These are phyloP conservation scores for Strix aluco DNA, from an alignment of 2,113 vertebrate genomes.

Conservation along the genomic window DNA sequence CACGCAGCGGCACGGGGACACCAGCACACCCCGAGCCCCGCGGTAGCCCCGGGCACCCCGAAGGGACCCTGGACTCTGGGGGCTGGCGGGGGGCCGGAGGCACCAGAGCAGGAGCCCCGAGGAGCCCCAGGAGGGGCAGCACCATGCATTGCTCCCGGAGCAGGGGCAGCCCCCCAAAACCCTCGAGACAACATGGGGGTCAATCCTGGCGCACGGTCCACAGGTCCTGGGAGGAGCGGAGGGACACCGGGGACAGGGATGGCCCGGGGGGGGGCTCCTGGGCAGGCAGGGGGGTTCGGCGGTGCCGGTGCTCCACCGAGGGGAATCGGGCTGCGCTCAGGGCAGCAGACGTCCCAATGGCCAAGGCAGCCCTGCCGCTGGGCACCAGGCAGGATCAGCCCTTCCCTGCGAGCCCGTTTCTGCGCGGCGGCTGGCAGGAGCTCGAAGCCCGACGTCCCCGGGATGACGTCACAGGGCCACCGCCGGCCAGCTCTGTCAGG, in stretches of 20 bases:
- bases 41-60: rapidly evolving
- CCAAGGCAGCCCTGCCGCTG: neutral
- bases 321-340: neutral
- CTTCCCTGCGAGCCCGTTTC: neutral
- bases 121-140: neutral
- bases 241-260: neutral
- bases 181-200: neutral
- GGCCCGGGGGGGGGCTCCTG: no score
- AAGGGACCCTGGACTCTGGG: neutral
- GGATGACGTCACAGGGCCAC: neutral
- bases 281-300: neutral
- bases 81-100: neutral
- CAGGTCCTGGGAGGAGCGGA: neutral
- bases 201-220: rapidly evolving
- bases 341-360: neutral
- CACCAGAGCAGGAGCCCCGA: neutral
- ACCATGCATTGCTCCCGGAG: neutral
- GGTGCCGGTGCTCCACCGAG: neutral
- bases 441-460: rapidly evolving
- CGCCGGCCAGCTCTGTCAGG: neutral
- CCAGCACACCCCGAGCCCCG: rapidly evolving
- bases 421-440: rapidly evolving
- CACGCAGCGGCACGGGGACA: rapidly evolving
- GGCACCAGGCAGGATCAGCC: neutral
- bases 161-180: neutral